A percentile compares a stretch with the other conserved stretches of the same genome.
phyloP scores from a whole-genome alignment of 2,113 vertebrate species.

The Paedocypris sp. region DNA sequence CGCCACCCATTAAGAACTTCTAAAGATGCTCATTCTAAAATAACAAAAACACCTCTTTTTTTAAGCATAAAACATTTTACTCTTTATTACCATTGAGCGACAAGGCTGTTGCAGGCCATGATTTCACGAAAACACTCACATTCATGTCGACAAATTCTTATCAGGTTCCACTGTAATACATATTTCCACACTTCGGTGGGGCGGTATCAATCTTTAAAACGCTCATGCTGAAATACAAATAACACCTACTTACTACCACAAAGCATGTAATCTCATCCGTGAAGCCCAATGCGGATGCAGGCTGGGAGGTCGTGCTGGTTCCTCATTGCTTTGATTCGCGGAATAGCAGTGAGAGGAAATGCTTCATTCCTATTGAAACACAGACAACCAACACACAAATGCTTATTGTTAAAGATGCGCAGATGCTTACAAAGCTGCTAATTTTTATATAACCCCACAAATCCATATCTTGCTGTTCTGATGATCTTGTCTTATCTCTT shows the following conservation, averaged over 20 bases:
- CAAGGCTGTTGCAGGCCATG: too few species aligned
- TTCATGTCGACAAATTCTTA: neutral
- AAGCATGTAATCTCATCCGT: slow-evolving; percentile 6
- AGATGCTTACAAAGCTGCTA: neutral
- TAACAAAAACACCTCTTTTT: too few species aligned
- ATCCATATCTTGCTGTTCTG: neutral
- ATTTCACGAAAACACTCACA: neutral
- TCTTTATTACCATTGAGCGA: too few species aligned
- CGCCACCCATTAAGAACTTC: too few species aligned
- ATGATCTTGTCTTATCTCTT: slow-evolving; percentile 5
- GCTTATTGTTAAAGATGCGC: neutral
- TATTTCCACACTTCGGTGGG: neutral
- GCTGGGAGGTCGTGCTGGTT: neutral
- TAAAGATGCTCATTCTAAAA: too few species aligned
- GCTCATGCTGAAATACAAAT: slow-evolving; percentile 9
- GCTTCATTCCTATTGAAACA: neutral
- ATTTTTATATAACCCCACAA: neutral
- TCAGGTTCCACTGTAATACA: neutral
- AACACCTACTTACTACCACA: slow-evolving; percentile 4
- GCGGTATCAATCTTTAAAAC: neutral
- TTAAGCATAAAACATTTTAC: too few species aligned
- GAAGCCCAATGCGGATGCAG: neutral
- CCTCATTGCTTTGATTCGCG: slow-evolving; percentile 18
- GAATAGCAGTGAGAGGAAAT: neutral
- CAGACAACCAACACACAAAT: neutral